phyloP scores from a whole-genome alignment of 2,888 invertebrate genomes.

The Unio pictorum region DNA sequence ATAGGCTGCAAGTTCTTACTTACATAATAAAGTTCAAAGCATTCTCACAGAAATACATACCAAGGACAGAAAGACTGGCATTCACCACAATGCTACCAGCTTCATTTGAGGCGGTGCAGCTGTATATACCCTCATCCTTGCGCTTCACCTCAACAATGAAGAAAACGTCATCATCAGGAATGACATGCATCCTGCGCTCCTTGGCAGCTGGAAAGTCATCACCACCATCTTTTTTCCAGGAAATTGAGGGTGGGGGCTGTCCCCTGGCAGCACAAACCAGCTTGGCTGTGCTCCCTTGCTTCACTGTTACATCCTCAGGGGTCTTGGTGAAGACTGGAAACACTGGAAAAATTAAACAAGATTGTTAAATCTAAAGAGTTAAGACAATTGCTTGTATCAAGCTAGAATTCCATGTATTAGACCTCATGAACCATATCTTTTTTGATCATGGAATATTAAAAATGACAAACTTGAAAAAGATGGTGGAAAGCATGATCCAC shows the following conservation, averaged over 20 bases:
- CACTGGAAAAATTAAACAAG: conserved; percentile 74
- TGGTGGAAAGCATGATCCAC: too few species aligned
- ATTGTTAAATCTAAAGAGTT: too few species aligned
- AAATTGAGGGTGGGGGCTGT: conserved; percentile 81
- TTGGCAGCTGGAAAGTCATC: conserved; percentile 89
- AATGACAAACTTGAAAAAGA: too few species aligned
- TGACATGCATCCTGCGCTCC: conserved; percentile 92
- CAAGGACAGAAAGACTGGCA: conserved; percentile 85
- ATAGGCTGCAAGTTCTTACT: too few species aligned
- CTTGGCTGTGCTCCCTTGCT: conserved; percentile 87
- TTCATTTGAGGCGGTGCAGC: conserved; percentile 91
- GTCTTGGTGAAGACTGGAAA: conserved; percentile 89
- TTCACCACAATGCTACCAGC: conserved; percentile 91
- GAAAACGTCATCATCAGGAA: conserved; percentile 91
- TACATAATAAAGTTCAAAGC: background rate
- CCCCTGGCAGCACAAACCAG: conserved; percentile 93
- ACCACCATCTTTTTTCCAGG: conserved; percentile 73
- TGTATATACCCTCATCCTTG: conserved; percentile 92
- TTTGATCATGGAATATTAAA: too few species aligned
- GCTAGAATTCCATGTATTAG: too few species aligned
- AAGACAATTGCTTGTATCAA: too few species aligned
- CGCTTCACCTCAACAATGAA: conserved; percentile 93
- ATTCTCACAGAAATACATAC: conserved; percentile 52
- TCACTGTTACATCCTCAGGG: conserved; percentile 87
- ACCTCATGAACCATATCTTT: too few species aligned